Evolutionary conservation across 2,797 vertebrate species (phyloP).

Genomic region (Crax fasciolata): DNA sequence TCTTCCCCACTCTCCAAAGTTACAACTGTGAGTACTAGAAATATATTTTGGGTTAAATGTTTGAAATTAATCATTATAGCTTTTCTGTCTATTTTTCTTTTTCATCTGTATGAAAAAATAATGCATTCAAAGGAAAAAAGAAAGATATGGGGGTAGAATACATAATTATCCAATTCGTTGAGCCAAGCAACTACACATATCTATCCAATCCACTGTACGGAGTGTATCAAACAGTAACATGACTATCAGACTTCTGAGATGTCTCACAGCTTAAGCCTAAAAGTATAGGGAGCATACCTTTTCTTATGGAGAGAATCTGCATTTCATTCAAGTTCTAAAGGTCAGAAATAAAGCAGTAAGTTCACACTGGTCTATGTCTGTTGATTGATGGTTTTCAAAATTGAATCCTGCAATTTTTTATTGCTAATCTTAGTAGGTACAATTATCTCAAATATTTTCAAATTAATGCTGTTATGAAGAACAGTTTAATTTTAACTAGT

Average conservation of each 20-base stretch:
- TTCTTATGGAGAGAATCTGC: background rate
- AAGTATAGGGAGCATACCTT: background rate
- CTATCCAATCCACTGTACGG: background rate
- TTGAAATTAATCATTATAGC: background rate
- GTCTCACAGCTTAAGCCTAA: background rate
- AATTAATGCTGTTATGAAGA: background rate
- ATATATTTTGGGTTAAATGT: background rate
- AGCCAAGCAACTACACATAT: background rate
- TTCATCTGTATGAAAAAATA: background rate
- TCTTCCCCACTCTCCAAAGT: background rate
- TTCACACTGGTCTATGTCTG: background rate
- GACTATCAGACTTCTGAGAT: background rate
- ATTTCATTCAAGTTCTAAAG: slow-evolving; percentile 2
- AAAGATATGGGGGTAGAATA: background rate
- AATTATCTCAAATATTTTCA: background rate
- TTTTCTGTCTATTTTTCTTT: background rate
- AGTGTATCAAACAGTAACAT: background rate
- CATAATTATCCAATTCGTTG: background rate
- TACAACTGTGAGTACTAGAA: background rate
- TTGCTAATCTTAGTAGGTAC: background rate
- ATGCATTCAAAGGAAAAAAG: background rate
- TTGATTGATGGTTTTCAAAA: background rate
- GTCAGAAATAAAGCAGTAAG: background rate
- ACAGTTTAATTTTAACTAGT: background rate
- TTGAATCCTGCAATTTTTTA: background rate